Percentiles rank a stretch among this genome's conserved stretches.
phyloP scores from a whole-genome alignment of 2,888 invertebrate species.

The Monoplex corrugatus region DNA sequence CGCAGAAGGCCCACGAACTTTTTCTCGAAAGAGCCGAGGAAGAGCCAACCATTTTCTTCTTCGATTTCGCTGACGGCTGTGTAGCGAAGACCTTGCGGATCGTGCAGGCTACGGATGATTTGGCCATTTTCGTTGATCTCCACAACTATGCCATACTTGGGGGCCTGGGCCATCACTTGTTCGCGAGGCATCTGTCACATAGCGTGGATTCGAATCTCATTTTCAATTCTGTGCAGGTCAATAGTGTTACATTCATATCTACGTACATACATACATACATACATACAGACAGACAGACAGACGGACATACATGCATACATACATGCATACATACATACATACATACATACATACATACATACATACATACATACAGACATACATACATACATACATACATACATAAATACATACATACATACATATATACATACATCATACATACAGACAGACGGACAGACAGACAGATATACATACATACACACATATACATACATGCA shows the following conservation, averaged over 20 bases:
- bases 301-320: too few species aligned
- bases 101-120: constrained; percentile 53
- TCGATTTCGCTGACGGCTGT: constrained; percentile 41
- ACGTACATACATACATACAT: too few species aligned
- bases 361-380: background rate
- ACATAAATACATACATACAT: background rate
- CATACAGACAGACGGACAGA: background rate
- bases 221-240: too few species aligned
- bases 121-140: constrained; percentile 50
- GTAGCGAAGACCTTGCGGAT: constrained; percentile 45
- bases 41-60: constrained; percentile 42
- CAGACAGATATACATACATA: background rate
- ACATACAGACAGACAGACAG: too few species aligned
- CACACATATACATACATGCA: too few species aligned
- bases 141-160: constrained; percentile 53
- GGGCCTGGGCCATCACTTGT: constrained; percentile 2
- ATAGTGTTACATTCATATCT: too few species aligned
- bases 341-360: background rate
- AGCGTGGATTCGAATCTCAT: too few species aligned
- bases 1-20: constrained; percentile 26
- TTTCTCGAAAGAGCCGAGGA: constrained; percentile 38
- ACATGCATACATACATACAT: too few species aligned
- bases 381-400: background rate
- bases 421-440: background rate
- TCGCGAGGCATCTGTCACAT: constrained; percentile 32